Evolutionary conservation across 2,113 vertebrate genomes (phyloP), one percentile per base, ranked within the genome.

Genomic region (Egretta garzetta): DNA sequence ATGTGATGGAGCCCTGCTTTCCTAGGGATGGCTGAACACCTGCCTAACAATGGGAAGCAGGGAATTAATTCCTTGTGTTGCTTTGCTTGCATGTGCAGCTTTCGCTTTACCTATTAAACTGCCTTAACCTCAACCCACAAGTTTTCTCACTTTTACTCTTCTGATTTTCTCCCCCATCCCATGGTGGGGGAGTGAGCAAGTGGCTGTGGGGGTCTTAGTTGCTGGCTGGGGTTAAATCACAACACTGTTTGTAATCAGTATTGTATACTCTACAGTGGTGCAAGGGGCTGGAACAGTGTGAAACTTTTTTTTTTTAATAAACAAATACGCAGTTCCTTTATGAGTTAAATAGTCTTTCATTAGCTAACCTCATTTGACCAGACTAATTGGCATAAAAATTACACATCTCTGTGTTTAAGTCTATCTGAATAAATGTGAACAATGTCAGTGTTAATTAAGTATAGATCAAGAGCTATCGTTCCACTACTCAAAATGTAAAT

Each of bases 311-410:
- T 50, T 59, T 41, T 37, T 13, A 71, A 70, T 58, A 58, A 75
- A 81, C 27, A 94, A 91, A 90, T 30, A 62, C 5, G 8, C 59
- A 74, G 60, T 88, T 70, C 47, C 52, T 64, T 50, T 64, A 52
- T 39, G 11, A 39, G 27, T 45, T 94, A 80, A 79, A 89, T 67
- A 94, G 59, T 75, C 63, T 95, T 93, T 86, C 63, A 87, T 94
- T 96, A 86, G 76, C 62, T 92, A 90, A 86, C 80, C 81, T 93
- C 59, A 89, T 47, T 70, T 66, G 95, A 94, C 70, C 56, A 49
- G 80, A 86, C 90, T 95, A 97, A 97, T 64, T 92, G 93, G 83
- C 86, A 91, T 76, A 64, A 55, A 92, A 97, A 94, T 87, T 91
- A 90, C 28, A 90, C 35, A 76, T 67, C 68, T 94, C 55, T 32